These are phyloP conservation scores for Antennarius maculatus DNA, from an alignment of 2,797 vertebrate genomes.

Conservation along the genomic window DNA sequence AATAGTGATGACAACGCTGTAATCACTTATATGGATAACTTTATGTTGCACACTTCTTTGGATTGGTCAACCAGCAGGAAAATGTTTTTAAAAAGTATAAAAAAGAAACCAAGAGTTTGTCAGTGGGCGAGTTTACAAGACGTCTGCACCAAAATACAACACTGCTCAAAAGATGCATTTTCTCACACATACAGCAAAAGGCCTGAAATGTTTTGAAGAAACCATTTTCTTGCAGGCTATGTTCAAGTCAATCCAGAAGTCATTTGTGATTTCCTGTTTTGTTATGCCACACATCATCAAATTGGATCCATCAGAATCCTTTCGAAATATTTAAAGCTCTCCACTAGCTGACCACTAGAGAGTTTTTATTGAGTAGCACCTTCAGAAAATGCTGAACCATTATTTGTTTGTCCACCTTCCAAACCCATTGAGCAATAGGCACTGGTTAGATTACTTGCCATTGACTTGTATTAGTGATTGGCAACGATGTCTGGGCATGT, in stretches of 20 bases:
- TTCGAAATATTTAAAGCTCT: conserved; percentile 7
- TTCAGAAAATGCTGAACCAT: background rate
- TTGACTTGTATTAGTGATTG: background rate
- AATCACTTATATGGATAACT: background rate
- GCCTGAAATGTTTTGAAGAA: background rate
- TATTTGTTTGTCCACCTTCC: background rate
- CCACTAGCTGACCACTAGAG: background rate
- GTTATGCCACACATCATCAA: background rate
- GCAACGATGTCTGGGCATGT: no score
- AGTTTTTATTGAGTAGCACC: conserved; percentile 2
- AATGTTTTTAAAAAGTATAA: background rate
- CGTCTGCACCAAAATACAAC: background rate
- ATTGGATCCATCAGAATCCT: background rate
- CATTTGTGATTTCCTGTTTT: conserved; percentile 1
- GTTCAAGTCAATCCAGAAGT: background rate
- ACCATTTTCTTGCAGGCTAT: background rate
- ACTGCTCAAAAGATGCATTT: background rate
- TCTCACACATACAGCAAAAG: background rate
- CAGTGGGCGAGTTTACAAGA: background rate
- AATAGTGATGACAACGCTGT: no score
- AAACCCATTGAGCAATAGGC: background rate
- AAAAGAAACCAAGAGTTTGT: background rate
- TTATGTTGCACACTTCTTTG: background rate
- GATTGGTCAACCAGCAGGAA: no score
- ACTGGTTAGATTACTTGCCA: background rate